A percentile compares a stretch with the other conserved stretches of the same genome.
Conservation (phyloP, 2,113 vertebrate species). For the Aleadryas rufinucha region DNA sequence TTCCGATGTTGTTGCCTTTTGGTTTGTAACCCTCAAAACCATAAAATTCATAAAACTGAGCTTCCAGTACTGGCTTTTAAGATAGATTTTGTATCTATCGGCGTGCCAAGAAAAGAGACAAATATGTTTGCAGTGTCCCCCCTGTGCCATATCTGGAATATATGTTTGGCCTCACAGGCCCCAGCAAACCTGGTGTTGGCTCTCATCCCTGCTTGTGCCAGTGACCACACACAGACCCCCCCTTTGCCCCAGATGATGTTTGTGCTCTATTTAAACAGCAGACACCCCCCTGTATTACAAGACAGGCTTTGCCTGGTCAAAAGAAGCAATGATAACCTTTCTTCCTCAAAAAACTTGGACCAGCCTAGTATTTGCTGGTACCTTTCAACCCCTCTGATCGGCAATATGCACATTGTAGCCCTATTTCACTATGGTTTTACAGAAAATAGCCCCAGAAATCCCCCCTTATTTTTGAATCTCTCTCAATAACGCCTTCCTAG, state of each 20-base stretch:
- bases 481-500: neutral
- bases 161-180: neutral
- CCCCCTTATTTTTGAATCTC: fast-evolving
- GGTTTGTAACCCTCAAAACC: neutral
- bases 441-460: neutral
- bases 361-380: neutral
- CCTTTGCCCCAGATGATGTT: fast-evolving
- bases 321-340: neutral
- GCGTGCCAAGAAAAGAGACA: neutral
- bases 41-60: neutral
- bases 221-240: fast-evolving
- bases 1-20: neutral
- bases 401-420: neutral
- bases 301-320: neutral
- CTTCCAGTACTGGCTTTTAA: neutral
- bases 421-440: neutral
- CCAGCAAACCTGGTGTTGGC: neutral
- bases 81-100: neutral
- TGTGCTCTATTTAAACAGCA: neutral
- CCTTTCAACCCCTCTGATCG: neutral
- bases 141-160: neutral
- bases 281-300: neutral
- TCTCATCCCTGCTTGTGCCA: neutral
- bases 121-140: neutral
- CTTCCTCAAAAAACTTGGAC: neutral